Conservation (phyloP, 1,140 invertebrate species). For the Musca vetustissima region DNA sequence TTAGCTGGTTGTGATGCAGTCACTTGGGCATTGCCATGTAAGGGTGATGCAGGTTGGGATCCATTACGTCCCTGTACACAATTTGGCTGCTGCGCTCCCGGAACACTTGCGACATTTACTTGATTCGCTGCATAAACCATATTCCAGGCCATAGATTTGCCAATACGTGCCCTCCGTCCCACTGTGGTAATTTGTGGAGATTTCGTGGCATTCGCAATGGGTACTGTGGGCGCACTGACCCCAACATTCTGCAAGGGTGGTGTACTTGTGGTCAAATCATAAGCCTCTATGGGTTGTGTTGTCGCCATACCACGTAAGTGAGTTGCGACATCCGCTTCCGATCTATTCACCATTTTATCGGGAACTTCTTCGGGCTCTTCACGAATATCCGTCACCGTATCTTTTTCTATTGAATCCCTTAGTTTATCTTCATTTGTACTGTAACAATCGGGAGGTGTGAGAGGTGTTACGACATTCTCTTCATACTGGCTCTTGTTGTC, state of each 20-base stretch:
- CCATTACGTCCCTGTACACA: neutral
- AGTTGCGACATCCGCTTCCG: neutral
- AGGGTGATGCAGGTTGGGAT: conserved; percentile 8
- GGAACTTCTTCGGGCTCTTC: conserved; percentile 25
- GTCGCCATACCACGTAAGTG: neutral
- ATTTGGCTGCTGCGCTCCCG: neutral
- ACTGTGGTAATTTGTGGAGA: conserved; percentile 32
- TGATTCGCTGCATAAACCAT: conserved; percentile 44
- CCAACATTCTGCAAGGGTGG: conserved; percentile 12
- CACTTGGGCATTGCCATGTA: neutral
- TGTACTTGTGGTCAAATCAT: conserved; percentile 43
- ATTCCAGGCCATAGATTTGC: conserved; percentile 68
- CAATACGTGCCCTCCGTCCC: conserved; percentile 64
- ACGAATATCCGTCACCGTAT: conserved; percentile 39
- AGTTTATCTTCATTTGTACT: conserved; percentile 42
- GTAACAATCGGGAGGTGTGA: conserved; percentile 49
- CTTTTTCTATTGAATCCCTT: conserved; percentile 50
- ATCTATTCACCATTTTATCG: conserved; percentile 23
- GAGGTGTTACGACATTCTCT: conserved; percentile 49
- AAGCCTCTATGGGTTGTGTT: conserved; percentile 36
- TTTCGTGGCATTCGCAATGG: neutral
- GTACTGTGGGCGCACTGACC: neutral
- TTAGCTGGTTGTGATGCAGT: conserved; percentile 8
- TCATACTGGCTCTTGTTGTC: conserved; percentile 50
- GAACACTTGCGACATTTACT: neutral